Conservation (phyloP, 2,113 vertebrate genomes). For the Lipotes vexillifer region DNA sequence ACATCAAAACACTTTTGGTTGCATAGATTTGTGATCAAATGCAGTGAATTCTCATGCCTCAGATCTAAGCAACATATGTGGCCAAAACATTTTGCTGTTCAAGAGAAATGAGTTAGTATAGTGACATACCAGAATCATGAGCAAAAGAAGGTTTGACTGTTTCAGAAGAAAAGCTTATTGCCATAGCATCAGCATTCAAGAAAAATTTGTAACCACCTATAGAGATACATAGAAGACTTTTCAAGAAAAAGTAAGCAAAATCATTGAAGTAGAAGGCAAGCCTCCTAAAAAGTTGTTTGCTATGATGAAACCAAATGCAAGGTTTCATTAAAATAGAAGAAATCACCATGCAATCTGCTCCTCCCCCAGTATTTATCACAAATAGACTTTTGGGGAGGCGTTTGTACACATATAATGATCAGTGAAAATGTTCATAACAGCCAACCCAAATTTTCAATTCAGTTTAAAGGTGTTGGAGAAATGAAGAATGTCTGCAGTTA, state of each 20-base stretch:
- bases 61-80: neutral
- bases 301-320: neutral
- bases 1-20: neutral
- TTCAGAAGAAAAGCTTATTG: conserved; percentile 9
- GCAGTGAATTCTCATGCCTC: neutral
- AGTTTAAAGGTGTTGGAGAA: neutral
- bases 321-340: neutral
- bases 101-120: neutral
- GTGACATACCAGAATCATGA: neutral
- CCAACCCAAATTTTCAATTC: neutral
- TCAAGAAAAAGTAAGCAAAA: neutral
- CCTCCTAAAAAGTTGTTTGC: neutral
- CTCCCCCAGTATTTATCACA: neutral
- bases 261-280: neutral
- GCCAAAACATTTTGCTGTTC: conserved; percentile 10
- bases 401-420: neutral
- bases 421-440: neutral
- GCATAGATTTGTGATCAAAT: neutral
- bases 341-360: neutral
- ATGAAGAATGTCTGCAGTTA: neutral
- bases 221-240: neutral
- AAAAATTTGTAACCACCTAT: neutral
- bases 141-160: conserved; percentile 10
- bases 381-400: neutral
- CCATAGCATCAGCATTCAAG: neutral